A percentile compares a stretch with the other conserved stretches of the same genome.
phyloP scores from a whole-genome alignment of 2,888 invertebrate species.

The Napeogenes sylphis region DNA sequence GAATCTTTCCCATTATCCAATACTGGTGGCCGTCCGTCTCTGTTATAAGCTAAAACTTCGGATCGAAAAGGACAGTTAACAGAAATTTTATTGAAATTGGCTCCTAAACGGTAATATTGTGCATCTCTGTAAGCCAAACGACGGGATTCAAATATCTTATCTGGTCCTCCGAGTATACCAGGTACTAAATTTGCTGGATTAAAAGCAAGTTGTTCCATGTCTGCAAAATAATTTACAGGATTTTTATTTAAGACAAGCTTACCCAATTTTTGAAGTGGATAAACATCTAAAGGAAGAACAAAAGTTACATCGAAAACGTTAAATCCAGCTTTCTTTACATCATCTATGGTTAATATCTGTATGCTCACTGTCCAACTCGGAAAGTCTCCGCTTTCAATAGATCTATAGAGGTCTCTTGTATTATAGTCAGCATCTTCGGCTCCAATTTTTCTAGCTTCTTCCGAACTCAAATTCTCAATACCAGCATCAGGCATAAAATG shows the following conservation, averaged over 20 bases:
- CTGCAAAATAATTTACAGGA: constrained; percentile 92
- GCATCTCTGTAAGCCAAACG: constrained; percentile 92
- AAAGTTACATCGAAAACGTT: constrained; percentile 96
- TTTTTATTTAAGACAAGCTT: constrained; percentile 89
- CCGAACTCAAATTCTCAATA: constrained; percentile 83
- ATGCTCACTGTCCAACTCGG: constrained; percentile 87
- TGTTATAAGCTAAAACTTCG: constrained; percentile 83
- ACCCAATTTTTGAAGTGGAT: constrained; percentile 89
- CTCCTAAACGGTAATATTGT: constrained; percentile 88
- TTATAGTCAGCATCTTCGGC: constrained; percentile 90
- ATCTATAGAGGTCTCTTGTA: constrained; percentile 89
- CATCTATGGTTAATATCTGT: constrained; percentile 88
- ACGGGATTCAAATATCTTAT: constrained; percentile 91
- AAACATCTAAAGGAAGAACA: constrained; percentile 86
- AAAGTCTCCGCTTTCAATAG: constrained; percentile 83
- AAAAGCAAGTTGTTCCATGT: constrained; percentile 93
- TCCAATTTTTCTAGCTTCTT: constrained; percentile 80
- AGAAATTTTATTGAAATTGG: constrained; percentile 92
- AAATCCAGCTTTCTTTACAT: constrained; percentile 85
- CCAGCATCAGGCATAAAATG: constrained; percentile 93
- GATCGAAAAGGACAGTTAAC: constrained; percentile 93
- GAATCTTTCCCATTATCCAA: constrained; percentile 88
- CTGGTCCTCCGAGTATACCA: constrained; percentile 92
- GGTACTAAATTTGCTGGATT: constrained; percentile 91
- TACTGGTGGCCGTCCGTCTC: constrained; percentile 89